Evolutionary conservation across 2,113 vertebrate genomes (phyloP).

Genomic region (Urocynchramus pylzowi): DNA sequence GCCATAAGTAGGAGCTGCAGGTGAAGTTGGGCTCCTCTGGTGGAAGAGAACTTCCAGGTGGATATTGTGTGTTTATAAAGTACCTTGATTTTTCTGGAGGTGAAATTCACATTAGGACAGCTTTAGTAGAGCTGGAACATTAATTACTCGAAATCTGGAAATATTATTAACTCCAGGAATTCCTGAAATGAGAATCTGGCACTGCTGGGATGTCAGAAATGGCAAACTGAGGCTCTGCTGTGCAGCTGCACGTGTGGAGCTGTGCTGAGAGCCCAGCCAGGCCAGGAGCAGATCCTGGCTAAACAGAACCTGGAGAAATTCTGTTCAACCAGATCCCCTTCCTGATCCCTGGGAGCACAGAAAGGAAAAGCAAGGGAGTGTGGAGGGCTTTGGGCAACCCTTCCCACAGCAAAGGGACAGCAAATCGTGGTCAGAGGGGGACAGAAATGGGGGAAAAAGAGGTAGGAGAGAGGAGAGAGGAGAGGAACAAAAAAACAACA

Average conservation of each 20-base stretch:
- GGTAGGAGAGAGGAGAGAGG: too few species aligned
- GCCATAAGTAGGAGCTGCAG: not conserved
- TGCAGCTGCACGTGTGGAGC: not conserved
- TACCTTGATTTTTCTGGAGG: not conserved
- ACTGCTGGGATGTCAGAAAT: not conserved
- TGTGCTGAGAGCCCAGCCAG: not conserved
- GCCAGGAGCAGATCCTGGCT: not conserved
- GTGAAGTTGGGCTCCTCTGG: not conserved
- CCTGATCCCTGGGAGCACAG: not conserved
- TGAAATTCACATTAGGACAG: not conserved
- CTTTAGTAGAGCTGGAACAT: not conserved
- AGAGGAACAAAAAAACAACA: too few species aligned
- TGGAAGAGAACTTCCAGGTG: not conserved
- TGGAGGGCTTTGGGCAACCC: not conserved
- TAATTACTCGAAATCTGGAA: not conserved
- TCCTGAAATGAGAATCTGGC: not conserved
- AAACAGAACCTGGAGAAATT: not conserved
- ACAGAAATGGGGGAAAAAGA: not conserved
- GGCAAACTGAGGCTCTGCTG: not conserved
- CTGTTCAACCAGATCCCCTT: not conserved
- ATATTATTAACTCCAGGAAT: not conserved
- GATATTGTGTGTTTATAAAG: not conserved
- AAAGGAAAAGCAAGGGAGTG: not conserved
- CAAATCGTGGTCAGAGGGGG: not conserved
- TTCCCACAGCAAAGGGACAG: not conserved